phyloP scores from a whole-genome alignment of 2,113 vertebrate species.

The Struthio camelus region DNA sequence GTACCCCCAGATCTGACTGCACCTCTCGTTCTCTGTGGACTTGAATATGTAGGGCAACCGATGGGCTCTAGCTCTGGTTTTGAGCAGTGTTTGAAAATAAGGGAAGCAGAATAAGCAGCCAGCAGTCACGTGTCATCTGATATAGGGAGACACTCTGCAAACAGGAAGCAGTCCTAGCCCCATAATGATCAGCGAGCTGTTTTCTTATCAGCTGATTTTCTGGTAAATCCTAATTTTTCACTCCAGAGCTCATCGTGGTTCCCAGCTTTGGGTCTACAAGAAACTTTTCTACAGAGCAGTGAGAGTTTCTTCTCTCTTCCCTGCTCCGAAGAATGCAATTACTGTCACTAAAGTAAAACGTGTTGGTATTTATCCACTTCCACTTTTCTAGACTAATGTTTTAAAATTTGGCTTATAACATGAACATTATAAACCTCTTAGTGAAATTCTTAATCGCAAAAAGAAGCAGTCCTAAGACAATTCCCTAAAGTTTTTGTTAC shows the following conservation, averaged over 20 bases:
- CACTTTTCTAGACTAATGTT: not conserved
- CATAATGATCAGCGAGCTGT: rapidly evolving
- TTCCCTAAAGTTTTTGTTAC: not conserved
- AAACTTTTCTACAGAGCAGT: not conserved
- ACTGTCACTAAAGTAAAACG: not conserved
- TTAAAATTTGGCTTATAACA: not conserved
- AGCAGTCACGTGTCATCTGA: not conserved
- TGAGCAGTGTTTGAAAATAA: not conserved
- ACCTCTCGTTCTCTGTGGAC: not conserved
- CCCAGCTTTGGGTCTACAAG: not conserved
- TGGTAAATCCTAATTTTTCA: not conserved
- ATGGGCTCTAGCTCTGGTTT: not conserved
- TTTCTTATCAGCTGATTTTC: not conserved
- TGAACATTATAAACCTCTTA: not conserved
- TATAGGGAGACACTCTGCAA: not conserved
- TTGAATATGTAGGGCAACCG: not conserved
- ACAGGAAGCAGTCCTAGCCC: not conserved
- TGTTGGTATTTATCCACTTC: not conserved
- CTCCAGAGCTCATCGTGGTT: not conserved
- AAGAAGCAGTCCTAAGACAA: not conserved
- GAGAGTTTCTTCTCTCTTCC: not conserved
- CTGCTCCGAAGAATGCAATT: not conserved
- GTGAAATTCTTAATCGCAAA: not conserved
- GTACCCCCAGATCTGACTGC: not conserved
- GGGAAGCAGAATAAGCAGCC: not conserved